Conservation (phyloP, 2,888 invertebrate species). For the Leuctra nigra region DNA sequence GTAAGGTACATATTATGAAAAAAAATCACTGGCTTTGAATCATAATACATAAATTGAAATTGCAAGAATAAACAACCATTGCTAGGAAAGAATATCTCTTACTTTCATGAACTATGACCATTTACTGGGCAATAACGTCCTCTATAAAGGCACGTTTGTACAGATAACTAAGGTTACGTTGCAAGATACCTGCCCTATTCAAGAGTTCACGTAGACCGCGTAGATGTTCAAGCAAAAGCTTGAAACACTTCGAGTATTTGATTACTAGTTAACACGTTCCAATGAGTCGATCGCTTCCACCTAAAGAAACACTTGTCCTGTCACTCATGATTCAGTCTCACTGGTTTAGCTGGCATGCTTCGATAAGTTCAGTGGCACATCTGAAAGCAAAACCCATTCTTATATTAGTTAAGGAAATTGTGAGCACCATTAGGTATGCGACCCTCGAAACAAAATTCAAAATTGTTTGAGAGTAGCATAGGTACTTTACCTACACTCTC, state of each 20-base stretch:
- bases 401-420: too few relatives aligned
- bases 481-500: too few relatives aligned
- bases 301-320: too few relatives aligned
- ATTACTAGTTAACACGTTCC: conserved; percentile 4
- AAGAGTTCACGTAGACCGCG: not conserved
- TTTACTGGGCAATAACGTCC: not conserved
- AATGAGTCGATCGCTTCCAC: too few relatives aligned
- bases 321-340: too few relatives aligned
- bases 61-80: not conserved
- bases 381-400: too few relatives aligned
- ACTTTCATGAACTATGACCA: not conserved
- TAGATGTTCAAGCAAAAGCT: not conserved
- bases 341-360: conserved; percentile 63
- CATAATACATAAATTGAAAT: not conserved
- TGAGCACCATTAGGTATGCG: too few relatives aligned
- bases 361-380: conserved; percentile 85
- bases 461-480: too few relatives aligned
- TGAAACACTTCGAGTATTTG: conserved; percentile 20
- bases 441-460: too few relatives aligned
- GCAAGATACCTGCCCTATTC: not conserved
- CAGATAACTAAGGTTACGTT: conserved; percentile 1
- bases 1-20: not conserved
- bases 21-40: not conserved
- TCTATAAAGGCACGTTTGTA: not conserved
- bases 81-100: not conserved